A percentile compares a stretch with the other conserved stretches of the same genome.
Evolutionary conservation across 37 sponge, comb jelly and placozoan genomes (phyloP).

Genomic region (Haliclona indistincta): DNA sequence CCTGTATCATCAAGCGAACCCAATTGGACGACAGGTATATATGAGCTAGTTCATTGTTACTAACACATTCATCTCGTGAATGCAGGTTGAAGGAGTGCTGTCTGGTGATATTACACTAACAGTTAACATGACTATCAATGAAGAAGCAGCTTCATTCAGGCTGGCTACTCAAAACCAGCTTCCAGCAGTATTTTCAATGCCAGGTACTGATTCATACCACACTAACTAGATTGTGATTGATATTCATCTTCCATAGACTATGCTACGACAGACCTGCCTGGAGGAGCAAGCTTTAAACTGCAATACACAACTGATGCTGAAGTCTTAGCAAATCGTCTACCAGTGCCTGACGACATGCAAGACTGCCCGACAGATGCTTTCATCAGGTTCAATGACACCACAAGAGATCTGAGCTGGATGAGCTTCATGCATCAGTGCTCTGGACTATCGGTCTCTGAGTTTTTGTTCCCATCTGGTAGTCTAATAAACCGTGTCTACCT

Average conservation of each 20-base stretch:
- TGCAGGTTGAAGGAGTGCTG: slow-evolving; percentile 1
- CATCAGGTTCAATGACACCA: slow-evolving; percentile 1
- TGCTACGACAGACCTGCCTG: too few species aligned
- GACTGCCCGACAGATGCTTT: slow-evolving; percentile 17
- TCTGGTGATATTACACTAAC: slow-evolving; percentile 4
- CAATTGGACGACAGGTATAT: neutral
- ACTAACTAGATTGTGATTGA: too few species aligned
- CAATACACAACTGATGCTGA: too few species aligned
- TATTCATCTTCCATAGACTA: too few species aligned
- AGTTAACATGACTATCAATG: too few species aligned
- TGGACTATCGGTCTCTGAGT: neutral
- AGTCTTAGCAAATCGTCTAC: slow-evolving; percentile 10
- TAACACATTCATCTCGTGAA: too few species aligned
- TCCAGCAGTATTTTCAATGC: too few species aligned
- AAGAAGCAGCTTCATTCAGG: too few species aligned
- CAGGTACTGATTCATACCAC: too few species aligned
- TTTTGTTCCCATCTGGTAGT: neutral
- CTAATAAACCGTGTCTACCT: neutral
- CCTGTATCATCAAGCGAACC: neutral
- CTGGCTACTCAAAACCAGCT: too few species aligned
- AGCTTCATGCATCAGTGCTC: neutral
- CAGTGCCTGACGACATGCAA: slow-evolving; percentile 5
- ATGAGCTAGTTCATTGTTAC: neutral
- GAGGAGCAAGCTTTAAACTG: too few species aligned
- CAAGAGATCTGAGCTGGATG: neutral